Evolutionary conservation across 2,113 vertebrate genomes (phyloP).

Genomic region (Actenoides hombroni): DNA sequence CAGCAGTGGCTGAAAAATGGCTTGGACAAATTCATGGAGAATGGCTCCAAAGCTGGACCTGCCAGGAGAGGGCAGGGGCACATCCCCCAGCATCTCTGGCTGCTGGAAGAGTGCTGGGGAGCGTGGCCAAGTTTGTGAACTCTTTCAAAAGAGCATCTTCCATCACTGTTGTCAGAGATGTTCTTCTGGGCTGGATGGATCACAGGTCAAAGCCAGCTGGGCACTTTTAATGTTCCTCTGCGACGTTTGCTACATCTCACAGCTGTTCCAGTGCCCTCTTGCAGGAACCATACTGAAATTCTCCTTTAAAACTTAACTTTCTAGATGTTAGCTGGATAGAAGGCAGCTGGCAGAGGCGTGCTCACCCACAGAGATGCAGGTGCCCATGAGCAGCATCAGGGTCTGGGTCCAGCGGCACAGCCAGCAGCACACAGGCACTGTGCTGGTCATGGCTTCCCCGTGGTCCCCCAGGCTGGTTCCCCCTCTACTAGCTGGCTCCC

Average conservation of each 20-base stretch:
- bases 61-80: neutral
- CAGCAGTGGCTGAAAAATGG: neutral
- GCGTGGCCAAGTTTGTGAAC: rapidly evolving
- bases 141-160: neutral
- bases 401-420: neutral
- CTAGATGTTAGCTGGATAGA: neutral
- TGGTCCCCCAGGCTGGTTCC: neutral
- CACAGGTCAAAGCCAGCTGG: neutral
- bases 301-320: neutral
- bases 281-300: neutral
- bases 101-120: neutral
- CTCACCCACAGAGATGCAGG: neutral
- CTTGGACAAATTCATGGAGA: neutral
- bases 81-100: neutral
- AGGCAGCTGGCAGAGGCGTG: neutral
- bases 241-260: neutral
- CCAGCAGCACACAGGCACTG: rapidly evolving
- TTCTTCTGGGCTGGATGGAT: neutral
- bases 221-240: no score
- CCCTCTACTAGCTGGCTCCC: neutral
- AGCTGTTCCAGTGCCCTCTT: neutral
- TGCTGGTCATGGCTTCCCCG: neutral
- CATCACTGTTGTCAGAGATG: neutral
- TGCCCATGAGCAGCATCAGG: neutral
- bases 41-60: neutral